Evolutionary conservation across 2,113 vertebrate genomes (phyloP), one percentile per base, ranked within the genome.

Genomic region (Pyxicephalus adspersus): DNA sequence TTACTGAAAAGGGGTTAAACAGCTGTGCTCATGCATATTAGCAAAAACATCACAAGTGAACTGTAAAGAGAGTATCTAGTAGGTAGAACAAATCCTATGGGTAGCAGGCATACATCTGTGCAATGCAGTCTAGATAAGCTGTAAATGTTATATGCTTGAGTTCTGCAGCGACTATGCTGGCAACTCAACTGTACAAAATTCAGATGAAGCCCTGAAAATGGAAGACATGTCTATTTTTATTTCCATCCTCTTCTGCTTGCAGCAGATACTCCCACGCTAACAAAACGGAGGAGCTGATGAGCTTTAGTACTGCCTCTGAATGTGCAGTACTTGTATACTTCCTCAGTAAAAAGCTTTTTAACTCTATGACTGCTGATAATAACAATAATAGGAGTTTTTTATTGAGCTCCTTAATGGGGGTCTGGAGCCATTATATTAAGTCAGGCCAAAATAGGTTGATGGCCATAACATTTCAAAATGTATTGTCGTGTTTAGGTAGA

Each of bases 221-320:
- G 70, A 82, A 65, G 80, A 57, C 68, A 66, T 50, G 58, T 54
- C 79, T 82, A 82, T 82, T 82, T 82, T 75, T 82, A 75, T 81
- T 81, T 64, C 45, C 67, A 64, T 50, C 25, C 34, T 73, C 60
- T 50, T 66, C 70, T 82, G 71, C 71, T 81, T 64, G 28, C 52
- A 75, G 71, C 51, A 66, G 70, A 45, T 57, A 82, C 80, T 74
- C 80, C 80, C 60, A 82, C 80, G 71, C 80, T 29, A 64, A 75
- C 60, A 65, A 75, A 25, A 65, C 79, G 25, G 64, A 73, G 71
- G 38, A 75, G 80, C 51, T 66, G 29, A 64, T 17, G 71, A 75
- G 70, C 72, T 57, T 61, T 25, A 57, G 71, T 19, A 65, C 57
- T 54, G 25, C 26, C 38, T 74, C 6, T 25, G n/a, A 81, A 71